Evolutionary conservation across 2,888 invertebrate species (phyloP), one percentile per base, ranked within the genome.

Genomic region (Cheilosia grossa): DNA sequence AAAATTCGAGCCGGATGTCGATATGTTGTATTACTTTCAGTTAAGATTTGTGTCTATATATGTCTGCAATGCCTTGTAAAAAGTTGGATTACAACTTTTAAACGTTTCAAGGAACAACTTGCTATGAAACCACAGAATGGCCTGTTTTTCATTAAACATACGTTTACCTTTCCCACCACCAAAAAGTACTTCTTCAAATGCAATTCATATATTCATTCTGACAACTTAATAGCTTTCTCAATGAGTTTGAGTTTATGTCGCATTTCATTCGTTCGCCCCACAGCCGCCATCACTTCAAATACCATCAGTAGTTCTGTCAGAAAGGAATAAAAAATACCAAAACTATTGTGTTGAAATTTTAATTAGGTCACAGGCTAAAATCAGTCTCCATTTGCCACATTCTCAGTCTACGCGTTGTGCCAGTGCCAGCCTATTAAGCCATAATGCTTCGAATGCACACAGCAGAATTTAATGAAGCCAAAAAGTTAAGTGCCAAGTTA

Each of bases 281-380:
- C 51, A 37, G 58, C 33, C 24, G 24, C 7, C 53, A 27, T 61
- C 10, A 54, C 63, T 64, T 75, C 56, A 63, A 69, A 64, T 64
- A 69, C 56, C 67, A 19, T 15, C 19, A 51, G 37, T 4, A 37
- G 13, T 37, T 10, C 3, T 33, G 10, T 9, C 6, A 51, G 24
- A 24, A 24, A 24, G 5, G 24, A 73, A 80, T 1, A 7, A 27
- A 53, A 44, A 4, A 33, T 27, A 10, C 7, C 19, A 30, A 42
- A 47, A 37, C 47, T 40, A 61, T 66, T 61, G 15, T 44, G 59
- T 27, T 79, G 58, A 80, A 66, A 73, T 75, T 81, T 69, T 69
- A 81, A 81, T 81, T 69, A 75, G 81, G 81, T 75, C 81, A 81
- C 44, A 42, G 53, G 21, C 47, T 61, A 4, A 61, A 42, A 42